A percentile compares a stretch with the other conserved stretches of the same genome.
Evolutionary conservation across 2,888 invertebrate genomes (phyloP).

Genomic region (Agrochola lychnidis): DNA sequence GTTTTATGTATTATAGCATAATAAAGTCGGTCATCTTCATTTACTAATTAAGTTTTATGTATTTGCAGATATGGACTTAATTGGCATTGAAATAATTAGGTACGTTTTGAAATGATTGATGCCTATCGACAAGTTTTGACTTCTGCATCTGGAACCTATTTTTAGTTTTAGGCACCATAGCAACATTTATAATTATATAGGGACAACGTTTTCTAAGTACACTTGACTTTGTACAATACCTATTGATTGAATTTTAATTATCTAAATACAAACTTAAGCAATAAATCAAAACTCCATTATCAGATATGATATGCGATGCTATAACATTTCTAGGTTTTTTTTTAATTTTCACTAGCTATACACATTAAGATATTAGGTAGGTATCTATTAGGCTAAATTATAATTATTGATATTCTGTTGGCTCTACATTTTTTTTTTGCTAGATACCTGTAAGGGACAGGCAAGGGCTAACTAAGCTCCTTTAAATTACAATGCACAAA

Average conservation of each 20-base stretch:
- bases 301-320: background rate
- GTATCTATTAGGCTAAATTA: background rate
- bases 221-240: background rate
- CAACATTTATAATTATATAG: background rate
- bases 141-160: background rate
- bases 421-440: background rate
- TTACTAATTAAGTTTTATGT: background rate
- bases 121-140: background rate
- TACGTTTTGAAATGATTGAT: slow-evolving; percentile 1
- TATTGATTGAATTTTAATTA: background rate
- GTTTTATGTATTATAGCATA: slow-evolving; percentile 23
- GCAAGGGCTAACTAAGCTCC: background rate
- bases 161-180: no score
- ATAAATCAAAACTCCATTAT: background rate
- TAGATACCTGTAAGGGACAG: background rate
- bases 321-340: background rate
- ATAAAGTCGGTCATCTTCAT: slow-evolving; percentile 34
- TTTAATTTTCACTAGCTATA: background rate
- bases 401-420: background rate
- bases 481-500: slow-evolving; percentile 6
- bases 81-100: slow-evolving; percentile 14
- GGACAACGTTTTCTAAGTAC: background rate
- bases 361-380: no score
- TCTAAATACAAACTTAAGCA: background rate
- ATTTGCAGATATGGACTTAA: slow-evolving; percentile 2